Base-by-base conservation (phyloP, 2,113 vertebrate genomes). In the Limnothrissa miodon region DNA sequence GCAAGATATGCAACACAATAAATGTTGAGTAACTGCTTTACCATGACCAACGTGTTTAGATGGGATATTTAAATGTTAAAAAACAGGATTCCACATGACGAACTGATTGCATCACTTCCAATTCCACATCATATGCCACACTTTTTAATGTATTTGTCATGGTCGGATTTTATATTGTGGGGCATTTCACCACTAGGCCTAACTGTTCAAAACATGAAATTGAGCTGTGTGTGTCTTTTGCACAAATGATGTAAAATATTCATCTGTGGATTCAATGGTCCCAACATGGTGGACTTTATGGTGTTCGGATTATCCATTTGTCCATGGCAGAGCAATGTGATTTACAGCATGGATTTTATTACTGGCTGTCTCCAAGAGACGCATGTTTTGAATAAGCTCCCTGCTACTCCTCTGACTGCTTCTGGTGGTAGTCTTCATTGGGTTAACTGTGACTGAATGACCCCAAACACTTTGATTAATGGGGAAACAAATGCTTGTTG, bases 381-480 rank as follows among this genome's bases (percentile, higher is more conserved):
- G 25, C 36, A 33, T 36, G 66, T 74, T 17, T 74, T 74, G 33
- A 74, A 74, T 36, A 36, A 74, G 21, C 51, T 56, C 51, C 51
- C 51, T 56, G 51, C 51, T 23, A 36, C 66, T 74, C 29, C 66
- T 74, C 66, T 74, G 66, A 33, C 66, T 74, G 66, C 10, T 33
- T 66, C 33, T 66, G n/a, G 59, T 74, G 66, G 29, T 74, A 56
- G 51, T 56, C 13, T 15, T 74, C 66, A 36, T 74, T 36, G 74
- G 84, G 81, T 88, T 83, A 89, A 86, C 86, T 80, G 83, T 88
- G 51, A 85, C 78, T 82, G 83, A 82, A 89, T 84, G 87, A 86
- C 66, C 66, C 33, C 79, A 88, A 88, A 87, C 79, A 79, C 21
- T 74, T 78, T 78, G 84, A 85, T 62, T 82, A 78, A 79, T 81